Base-by-base conservation (phyloP, 1,140 invertebrate species). In the Euwallacea similis region DNA sequence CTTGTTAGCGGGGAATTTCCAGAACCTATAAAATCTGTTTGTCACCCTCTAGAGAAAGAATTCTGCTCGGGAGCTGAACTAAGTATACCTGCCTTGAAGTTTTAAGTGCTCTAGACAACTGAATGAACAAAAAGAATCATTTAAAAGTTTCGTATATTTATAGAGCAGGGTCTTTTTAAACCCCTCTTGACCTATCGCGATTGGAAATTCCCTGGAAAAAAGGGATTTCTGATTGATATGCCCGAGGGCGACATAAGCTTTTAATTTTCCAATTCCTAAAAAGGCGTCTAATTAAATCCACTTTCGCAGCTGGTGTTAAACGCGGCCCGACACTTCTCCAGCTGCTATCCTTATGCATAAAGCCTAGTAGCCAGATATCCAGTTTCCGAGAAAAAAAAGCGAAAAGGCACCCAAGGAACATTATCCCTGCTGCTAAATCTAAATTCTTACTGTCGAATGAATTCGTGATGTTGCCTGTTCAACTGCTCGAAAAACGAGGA, bases 401-500 rank as follows among this genome's bases (percentile, higher is more conserved):
- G 46, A 50, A 50, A 50, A 7, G 46, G 13, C 9, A 50, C 9
- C 9, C 9, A 50, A 50, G 46, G 46, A 50, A 7, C 13, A 50
- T 50, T 50, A 50, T 2, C 6, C 44, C 46, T 50, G 2, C 21
- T 33, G 21, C 21, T 50, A 13, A 50, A 50, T 3, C 10, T 58
- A 7, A 43, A 61, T 56, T 73, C 76, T 72, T 76, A 77, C 76
- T 72, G 53, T 9, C 61, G 68, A 50, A 73, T 59, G 55, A 77
- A 71, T 59, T 78, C 69, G 50, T 75, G 60, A 55, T 76, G 69
- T 63, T 76, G 72, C 50, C 71, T 76, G 56, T 72, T 74, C 41
- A 78, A 58, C 16, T 65, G 60, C 0, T 76, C 63, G n/a, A 76
- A 69, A 33, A 76, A 74, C 55, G 68, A 70, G 8, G 69, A 69